Percentiles rank a stretch among this genome's conserved stretches.
Evolutionary conservation across 2,113 vertebrate genomes (phyloP).

Genomic region (Hylia prasina): DNA sequence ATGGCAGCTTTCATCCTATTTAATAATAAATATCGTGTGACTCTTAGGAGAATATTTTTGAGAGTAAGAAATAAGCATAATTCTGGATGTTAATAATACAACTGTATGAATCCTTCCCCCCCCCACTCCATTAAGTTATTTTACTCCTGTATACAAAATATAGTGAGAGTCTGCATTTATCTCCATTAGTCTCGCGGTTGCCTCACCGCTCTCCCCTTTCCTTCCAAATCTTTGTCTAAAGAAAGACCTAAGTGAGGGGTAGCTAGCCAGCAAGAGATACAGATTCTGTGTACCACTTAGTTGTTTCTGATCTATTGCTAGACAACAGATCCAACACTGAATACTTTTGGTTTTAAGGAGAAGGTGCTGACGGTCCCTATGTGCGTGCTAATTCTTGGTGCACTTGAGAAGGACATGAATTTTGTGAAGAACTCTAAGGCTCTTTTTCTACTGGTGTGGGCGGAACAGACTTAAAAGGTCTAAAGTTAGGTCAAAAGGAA

Average conservation of each 20-base stretch:
- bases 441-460: background rate
- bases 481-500: background rate
- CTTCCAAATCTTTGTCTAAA: background rate
- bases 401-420: background rate
- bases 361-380: background rate
- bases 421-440: background rate
- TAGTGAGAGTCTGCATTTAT: background rate
- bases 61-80: background rate
- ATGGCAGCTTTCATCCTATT: background rate
- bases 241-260: background rate
- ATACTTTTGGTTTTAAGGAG: background rate
- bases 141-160: background rate
- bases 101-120: background rate
- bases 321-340: background rate
- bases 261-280: background rate
- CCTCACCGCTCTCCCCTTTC: background rate
- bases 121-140: background rate
- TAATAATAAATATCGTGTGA: background rate
- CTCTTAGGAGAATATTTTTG: background rate
- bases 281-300: background rate
- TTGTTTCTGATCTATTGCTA: background rate
- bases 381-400: background rate
- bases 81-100: background rate
- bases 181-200: background rate
- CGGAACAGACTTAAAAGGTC: background rate